Conservation (phyloP, 2,888 invertebrate species). For the Pteria penguin region DNA sequence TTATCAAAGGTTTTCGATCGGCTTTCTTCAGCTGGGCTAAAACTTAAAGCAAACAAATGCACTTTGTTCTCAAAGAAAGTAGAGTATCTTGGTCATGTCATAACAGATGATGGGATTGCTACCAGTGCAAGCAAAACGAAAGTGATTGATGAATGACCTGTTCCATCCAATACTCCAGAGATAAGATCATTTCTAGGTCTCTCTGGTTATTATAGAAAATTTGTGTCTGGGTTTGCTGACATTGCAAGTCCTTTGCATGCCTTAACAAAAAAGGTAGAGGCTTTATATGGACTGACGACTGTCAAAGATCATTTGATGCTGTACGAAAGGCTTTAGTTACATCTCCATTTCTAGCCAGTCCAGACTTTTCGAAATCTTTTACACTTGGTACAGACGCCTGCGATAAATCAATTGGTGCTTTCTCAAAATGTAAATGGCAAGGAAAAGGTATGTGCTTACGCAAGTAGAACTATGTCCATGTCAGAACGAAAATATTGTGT, state of each 20-base stretch:
- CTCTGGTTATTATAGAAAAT: too few species aligned
- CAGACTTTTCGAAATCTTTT: not conserved
- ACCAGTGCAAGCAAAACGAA: too few species aligned
- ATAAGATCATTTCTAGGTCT: too few species aligned
- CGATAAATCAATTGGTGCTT: not conserved
- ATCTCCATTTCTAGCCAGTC: not conserved
- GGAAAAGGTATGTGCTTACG: not conserved
- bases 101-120: too few species aligned
- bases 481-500: slow-evolving; percentile 11
- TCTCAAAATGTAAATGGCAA: slow-evolving; percentile 5
- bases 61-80: not conserved
- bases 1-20: slow-evolving; percentile 5
- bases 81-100: too few species aligned
- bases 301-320: slow-evolving; percentile 18
- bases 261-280: too few species aligned
- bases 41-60: slow-evolving; percentile 19
- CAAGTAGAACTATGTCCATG: slow-evolving; percentile 4
- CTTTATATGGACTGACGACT: slow-evolving; percentile 9
- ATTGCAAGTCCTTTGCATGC: too few species aligned
- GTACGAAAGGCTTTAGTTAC: not conserved
- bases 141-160: too few species aligned
- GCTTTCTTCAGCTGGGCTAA: slow-evolving; percentile 3
- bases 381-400: not conserved
- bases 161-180: too few species aligned
- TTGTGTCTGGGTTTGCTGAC: too few species aligned